Base-by-base conservation (phyloP, 2,888 invertebrate species). In the Lochmaea capreae region DNA sequence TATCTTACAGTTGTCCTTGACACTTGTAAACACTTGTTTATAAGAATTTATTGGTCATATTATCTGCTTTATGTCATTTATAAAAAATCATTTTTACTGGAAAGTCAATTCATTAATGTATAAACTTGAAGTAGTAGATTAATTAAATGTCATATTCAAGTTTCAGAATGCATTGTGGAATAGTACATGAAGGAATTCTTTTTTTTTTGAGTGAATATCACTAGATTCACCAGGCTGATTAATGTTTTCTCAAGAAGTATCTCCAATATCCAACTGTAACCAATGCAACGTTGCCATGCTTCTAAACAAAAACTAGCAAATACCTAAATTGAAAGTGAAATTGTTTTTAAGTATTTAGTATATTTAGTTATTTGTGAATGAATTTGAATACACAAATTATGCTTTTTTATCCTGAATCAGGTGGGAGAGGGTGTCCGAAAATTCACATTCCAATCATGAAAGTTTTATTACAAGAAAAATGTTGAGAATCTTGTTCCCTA, bases 171-270 rank as follows among this genome's bases (percentile, higher is more conserved):
- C 33, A 49, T 52, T 66, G 33, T 33, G 10, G 54, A 22, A 12
- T 22, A 67, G 57, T 57, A 57, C 54, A 54, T 67, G 66, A 67
- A 26, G 66, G 66, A 67, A 67, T 67, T 67, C 42, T 12, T n/a
- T n/a, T 22, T 43, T 66, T 66, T 54, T 54, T 54, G 57, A 54
- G 66, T 18, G 42, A 67, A 67, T 67, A 67, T 67, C 18, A 67
- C 57, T 63, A 63, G 33, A 63, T 63, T 14, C 26, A 22, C 46
- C 16, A 63, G 43, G 18, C 43, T 62, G 22, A 22, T 22, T 22
- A 22, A 22, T 22, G 22, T 22, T 22, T 22, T 22, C 18, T 42
- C 18, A 63, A 63, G 63, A 10, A 63, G 43, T 63, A 46, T 46
- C 63, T 63, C 11, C 46, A 14, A 46, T 46, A 14, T 46, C 46